Conservation (phyloP, 1,140 invertebrate species). For the Hormaphis cornu region DNA sequence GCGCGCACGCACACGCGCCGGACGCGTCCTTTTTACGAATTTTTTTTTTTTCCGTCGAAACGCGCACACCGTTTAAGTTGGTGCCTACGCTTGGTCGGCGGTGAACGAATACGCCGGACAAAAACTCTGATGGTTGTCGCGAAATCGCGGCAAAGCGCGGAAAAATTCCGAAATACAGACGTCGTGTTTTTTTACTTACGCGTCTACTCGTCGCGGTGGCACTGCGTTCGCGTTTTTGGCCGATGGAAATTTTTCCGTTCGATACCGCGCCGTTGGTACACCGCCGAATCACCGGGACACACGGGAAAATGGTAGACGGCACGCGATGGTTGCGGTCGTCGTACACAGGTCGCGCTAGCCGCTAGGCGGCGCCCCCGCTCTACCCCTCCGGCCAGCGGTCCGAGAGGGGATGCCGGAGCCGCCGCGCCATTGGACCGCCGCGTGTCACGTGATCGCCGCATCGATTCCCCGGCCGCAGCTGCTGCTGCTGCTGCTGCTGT, state of each 20-base stretch:
- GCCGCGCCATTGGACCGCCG: not conserved
- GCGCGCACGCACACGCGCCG: not conserved
- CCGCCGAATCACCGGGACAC: too few relatives aligned
- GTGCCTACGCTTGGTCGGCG: slow-evolving; percentile 10
- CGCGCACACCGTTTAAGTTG: slow-evolving; percentile 23
- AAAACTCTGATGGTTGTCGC: not conserved
- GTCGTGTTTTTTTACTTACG: not conserved
- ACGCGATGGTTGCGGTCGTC: slow-evolving; percentile 22
- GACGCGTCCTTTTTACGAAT: slow-evolving; percentile 20
- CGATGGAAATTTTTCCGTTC: slow-evolving; percentile 5
- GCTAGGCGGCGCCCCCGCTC: too few relatives aligned
- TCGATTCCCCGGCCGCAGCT: not conserved
- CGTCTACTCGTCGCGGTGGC: not conserved
- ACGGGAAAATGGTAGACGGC: slow-evolving; percentile 24
- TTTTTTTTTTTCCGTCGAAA: not conserved
- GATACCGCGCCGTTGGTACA: not conserved
- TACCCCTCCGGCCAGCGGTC: too few relatives aligned
- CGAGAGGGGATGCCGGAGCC: not conserved
- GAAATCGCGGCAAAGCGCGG: too few relatives aligned
- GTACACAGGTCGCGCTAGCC: slow-evolving; percentile 30
- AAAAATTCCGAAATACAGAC: not conserved
- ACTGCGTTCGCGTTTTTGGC: slow-evolving; percentile 4
- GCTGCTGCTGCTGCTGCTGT: not conserved
- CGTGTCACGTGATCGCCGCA: slow-evolving; percentile 21
- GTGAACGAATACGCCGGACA: not conserved